A percentile compares a stretch with the other conserved stretches of the same genome.
Conservation (phyloP, 2,888 invertebrate genomes). For the Teleogryllus oceanicus region DNA sequence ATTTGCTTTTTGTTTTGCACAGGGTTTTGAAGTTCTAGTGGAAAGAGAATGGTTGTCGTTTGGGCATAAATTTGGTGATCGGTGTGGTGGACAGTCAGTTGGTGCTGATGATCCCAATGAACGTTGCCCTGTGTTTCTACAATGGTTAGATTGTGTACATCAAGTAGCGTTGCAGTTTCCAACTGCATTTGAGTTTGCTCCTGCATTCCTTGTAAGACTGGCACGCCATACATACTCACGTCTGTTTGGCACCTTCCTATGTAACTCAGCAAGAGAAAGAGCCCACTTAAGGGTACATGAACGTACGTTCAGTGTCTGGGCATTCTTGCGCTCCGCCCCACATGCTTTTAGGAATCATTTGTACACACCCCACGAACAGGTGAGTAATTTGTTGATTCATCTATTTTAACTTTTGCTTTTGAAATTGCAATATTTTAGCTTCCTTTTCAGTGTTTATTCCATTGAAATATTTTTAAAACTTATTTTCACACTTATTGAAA, state of each 20-base stretch:
- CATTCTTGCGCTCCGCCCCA: constrained; percentile 66
- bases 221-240: constrained; percentile 94
- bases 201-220: constrained; percentile 89
- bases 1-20: constrained; percentile 39
- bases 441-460: too few species aligned
- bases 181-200: constrained; percentile 92
- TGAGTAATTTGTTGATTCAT: constrained; percentile 42
- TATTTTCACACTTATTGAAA: too few species aligned
- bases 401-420: too few species aligned
- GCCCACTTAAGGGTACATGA: constrained; percentile 60
- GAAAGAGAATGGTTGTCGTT: constrained; percentile 97
- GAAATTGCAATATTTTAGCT: too few species aligned
- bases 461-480: too few species aligned
- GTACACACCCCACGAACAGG: constrained; percentile 60
- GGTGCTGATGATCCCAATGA: constrained; percentile 88
- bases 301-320: constrained; percentile 82
- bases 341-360: constrained; percentile 79
- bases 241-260: constrained; percentile 94
- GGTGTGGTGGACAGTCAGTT: constrained; percentile 76
- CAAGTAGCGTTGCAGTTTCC: constrained; percentile 86
- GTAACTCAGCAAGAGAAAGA: constrained; percentile 78
- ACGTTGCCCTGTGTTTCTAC: constrained; percentile 93
- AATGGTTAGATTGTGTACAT: constrained; percentile 96
- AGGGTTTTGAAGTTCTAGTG: constrained; percentile 91
- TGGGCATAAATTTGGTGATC: constrained; percentile 97